Evolutionary conservation across 2,797 vertebrate species (phyloP).

Genomic region (Hapalemur alaotrensis): DNA sequence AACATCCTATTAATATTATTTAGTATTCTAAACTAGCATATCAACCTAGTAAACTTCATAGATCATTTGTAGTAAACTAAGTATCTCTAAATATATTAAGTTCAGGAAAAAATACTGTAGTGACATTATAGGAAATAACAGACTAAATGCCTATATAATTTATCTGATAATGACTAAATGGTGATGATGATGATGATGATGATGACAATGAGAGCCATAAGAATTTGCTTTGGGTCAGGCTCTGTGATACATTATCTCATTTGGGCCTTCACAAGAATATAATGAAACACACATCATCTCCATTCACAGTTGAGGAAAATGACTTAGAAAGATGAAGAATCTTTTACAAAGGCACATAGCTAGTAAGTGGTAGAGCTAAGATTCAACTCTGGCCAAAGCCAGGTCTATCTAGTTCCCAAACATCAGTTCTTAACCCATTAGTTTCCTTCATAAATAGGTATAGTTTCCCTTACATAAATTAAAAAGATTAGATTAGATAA

Average conservation of each 20-base stretch:
- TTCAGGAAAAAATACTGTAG: neutral
- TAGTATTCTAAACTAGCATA: neutral
- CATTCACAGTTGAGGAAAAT: neutral
- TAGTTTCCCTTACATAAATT: neutral
- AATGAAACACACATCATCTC: neutral
- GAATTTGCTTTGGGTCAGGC: neutral
- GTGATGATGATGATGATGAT: no score
- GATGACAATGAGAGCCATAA: no score
- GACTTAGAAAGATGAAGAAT: neutral
- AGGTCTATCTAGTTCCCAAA: neutral
- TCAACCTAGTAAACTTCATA: neutral
- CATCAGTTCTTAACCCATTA: neutral
- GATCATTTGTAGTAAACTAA: neutral
- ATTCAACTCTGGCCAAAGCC: neutral
- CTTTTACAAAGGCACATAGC: neutral
- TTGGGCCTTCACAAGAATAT: neutral
- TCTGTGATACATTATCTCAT: neutral
- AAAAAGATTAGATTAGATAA: neutral
- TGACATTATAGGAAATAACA: neutral
- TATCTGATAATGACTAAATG: neutral
- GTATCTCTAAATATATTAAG: neutral
- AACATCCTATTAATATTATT: neutral
- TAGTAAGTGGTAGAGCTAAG: neutral
- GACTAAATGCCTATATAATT: neutral
- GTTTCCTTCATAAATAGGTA: neutral